Conservation (phyloP, 2,888 invertebrate species). For the Idaea aversata region DNA sequence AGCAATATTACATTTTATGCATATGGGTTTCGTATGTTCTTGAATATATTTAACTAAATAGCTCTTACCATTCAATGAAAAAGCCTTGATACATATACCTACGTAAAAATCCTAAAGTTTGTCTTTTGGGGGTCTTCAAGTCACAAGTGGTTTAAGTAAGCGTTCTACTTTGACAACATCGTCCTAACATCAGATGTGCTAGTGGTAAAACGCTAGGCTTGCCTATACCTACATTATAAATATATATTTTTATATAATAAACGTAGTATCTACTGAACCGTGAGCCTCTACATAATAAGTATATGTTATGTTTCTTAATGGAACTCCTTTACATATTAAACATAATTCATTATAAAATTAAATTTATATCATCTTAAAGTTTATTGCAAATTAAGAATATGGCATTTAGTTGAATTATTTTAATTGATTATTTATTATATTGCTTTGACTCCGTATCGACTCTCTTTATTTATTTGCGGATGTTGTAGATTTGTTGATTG, state of each 20-base stretch:
- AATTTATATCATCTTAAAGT: neutral
- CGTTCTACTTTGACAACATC: too few relatives aligned
- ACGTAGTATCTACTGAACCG: too few relatives aligned
- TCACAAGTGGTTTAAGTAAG: too few relatives aligned
- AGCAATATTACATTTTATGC: neutral
- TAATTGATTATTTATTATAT: constrained; percentile 1
- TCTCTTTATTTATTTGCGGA: neutral
- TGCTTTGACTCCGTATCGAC: constrained; percentile 7
- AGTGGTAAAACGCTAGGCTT: too few relatives aligned
- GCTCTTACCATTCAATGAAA: too few relatives aligned
- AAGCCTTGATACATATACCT: too few relatives aligned
- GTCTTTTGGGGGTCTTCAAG: too few relatives aligned
- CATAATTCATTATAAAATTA: constrained; percentile 2
- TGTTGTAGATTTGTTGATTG: neutral
- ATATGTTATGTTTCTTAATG: neutral
- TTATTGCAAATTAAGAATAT: constrained; percentile 7
- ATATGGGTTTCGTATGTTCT: neutral
- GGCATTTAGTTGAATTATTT: constrained; percentile 9
- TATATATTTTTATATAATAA: too few relatives aligned
- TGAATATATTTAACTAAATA: neutral
- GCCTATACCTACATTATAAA: too few relatives aligned
- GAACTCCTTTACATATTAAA: neutral
- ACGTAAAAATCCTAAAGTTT: too few relatives aligned
- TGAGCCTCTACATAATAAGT: neutral
- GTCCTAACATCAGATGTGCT: too few relatives aligned